Evolutionary conservation across 2,888 invertebrate species (phyloP).

Genomic region (Hermaeophaga mercurialis): DNA sequence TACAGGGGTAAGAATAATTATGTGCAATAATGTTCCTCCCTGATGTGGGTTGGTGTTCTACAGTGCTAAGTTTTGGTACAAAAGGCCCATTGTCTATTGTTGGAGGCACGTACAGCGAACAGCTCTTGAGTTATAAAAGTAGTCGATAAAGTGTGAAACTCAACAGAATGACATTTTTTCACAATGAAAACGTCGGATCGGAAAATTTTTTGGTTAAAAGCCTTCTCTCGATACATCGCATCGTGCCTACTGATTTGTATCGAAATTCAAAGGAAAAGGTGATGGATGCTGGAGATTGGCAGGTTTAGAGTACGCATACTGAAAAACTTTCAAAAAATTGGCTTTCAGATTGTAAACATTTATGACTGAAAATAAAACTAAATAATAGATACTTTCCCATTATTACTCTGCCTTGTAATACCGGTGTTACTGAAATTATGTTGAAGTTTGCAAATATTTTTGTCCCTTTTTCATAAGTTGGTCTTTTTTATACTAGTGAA

Average conservation of each 20-base stretch:
- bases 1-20: neutral
- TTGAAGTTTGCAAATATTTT: too few relatives aligned
- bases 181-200: conserved; percentile 16
- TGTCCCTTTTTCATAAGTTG: too few relatives aligned
- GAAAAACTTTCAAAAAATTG: neutral
- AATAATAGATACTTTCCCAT: too few relatives aligned
- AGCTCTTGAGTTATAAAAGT: conserved; percentile 31
- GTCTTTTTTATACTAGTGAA: too few relatives aligned
- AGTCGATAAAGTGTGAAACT: conserved; percentile 31
- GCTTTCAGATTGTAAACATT: neutral
- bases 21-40: neutral
- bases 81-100: conserved; percentile 31
- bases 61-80: conserved; percentile 18
- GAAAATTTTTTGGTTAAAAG: conserved; percentile 22
- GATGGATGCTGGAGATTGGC: conserved; percentile 18
- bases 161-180: conserved; percentile 18
- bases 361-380: neutral
- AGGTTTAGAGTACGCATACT: neutral
- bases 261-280: conserved; percentile 18
- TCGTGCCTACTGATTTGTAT: conserved; percentile 24
- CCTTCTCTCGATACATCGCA: conserved; percentile 12
- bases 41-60: neutral
- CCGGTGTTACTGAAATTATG: too few relatives aligned
- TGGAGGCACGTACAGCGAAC: conserved; percentile 26
- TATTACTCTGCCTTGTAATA: too few relatives aligned